Evolutionary conservation across 2,888 invertebrate species (phyloP).

Genomic region (Cryptus viduatorius): DNA sequence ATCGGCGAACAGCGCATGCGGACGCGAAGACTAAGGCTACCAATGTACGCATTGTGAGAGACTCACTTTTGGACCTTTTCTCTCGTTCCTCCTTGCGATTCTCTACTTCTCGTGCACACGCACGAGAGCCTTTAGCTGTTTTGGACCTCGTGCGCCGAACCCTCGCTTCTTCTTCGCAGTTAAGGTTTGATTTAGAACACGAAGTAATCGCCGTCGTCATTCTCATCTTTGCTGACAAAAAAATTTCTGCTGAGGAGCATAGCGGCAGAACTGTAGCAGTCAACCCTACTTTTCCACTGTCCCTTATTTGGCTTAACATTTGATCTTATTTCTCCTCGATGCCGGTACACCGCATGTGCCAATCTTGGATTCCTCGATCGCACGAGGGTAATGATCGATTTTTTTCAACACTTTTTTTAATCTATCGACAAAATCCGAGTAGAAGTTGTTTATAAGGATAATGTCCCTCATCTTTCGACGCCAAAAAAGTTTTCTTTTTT

Average conservation of each 20-base stretch:
- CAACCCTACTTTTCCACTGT: constrained; percentile 74
- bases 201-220: constrained; percentile 69
- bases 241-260: constrained; percentile 69
- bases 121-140: constrained; percentile 56
- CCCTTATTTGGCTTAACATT: constrained; percentile 72
- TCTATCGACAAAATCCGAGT: too few relatives aligned
- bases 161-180: constrained; percentile 32
- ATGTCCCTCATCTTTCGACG: too few relatives aligned
- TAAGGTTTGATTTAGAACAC: constrained; percentile 76
- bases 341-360: background rate
- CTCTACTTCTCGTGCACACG: constrained; percentile 44
- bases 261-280: constrained; percentile 51
- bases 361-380: constrained; percentile 4
- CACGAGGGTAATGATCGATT: background rate
- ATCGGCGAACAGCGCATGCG: constrained; percentile 12
- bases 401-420: background rate
- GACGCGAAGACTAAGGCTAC: constrained; percentile 16
- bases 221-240: constrained; percentile 71
- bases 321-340: constrained; percentile 31
- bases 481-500: too few relatives aligned
- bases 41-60: constrained; percentile 26
- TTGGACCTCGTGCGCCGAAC: constrained; percentile 44
- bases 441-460: too few relatives aligned
- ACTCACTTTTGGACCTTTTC: constrained; percentile 39
- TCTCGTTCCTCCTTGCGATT: constrained; percentile 29